These are phyloP conservation scores for Hippasteria phrygiana DNA, from an alignment of 53 echinoderm and acorn worm species.

Conservation along the genomic window DNA sequence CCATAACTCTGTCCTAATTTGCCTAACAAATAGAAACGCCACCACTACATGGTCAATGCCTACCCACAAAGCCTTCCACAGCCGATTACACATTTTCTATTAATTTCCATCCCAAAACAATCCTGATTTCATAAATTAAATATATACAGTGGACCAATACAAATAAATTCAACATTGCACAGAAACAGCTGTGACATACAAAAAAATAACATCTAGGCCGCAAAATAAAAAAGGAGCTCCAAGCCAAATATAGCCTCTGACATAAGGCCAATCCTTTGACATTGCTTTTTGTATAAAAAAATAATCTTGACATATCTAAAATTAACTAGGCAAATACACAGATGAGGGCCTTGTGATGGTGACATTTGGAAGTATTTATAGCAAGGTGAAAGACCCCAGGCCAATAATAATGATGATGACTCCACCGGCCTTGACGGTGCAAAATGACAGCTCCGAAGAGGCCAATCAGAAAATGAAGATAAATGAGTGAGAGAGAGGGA, in stretches of 20 bases:
- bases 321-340: background rate
- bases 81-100: too few species aligned
- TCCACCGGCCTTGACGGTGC: background rate
- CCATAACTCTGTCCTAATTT: too few species aligned
- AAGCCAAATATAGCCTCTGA: background rate
- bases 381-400: conserved; percentile 13
- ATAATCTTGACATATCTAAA: background rate
- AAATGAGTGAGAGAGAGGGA: conserved; percentile 25
- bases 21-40: too few species aligned
- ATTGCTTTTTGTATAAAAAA: background rate
- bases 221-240: background rate
- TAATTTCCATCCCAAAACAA: too few species aligned
- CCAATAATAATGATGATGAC: conserved; percentile 11
- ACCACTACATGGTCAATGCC: too few species aligned
- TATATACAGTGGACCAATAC: too few species aligned
- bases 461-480: conserved; percentile 37
- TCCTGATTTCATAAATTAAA: too few species aligned
- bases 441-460: background rate
- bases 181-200: background rate
- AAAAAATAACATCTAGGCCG: background rate
- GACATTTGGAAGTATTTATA: conserved; percentile 14
- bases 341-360: background rate
- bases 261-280: background rate
- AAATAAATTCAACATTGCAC: too few species aligned
- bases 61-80: too few species aligned